Conservation (phyloP, 2,888 invertebrate genomes). For the Orthosia cruda region DNA sequence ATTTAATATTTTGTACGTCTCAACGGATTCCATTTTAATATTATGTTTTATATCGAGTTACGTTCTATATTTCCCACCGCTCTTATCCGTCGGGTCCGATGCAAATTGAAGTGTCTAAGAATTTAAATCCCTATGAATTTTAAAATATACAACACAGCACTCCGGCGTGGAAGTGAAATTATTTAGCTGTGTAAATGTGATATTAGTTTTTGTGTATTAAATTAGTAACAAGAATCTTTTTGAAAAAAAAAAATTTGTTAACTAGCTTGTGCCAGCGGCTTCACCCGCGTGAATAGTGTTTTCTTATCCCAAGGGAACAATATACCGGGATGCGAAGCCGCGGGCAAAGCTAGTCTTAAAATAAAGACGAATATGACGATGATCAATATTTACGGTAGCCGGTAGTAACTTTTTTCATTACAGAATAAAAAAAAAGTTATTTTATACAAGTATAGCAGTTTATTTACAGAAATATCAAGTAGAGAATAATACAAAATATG, state of each 20-base stretch:
- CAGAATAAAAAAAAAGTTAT: background rate
- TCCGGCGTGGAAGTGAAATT: constrained; percentile 60
- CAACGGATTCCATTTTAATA: constrained; percentile 48
- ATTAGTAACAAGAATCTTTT: background rate
- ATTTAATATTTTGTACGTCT: constrained; percentile 21
- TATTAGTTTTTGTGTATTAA: constrained; percentile 30
- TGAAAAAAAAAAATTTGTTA: too few species aligned
- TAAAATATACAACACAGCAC: constrained; percentile 64
- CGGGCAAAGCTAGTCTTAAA: too few species aligned
- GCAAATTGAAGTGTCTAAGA: constrained; percentile 73
- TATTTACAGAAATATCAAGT: constrained; percentile 58
- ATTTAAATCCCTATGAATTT: constrained; percentile 74
- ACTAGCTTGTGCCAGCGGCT: too few species aligned
- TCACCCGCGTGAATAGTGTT: too few species aligned
- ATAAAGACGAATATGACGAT: too few species aligned
- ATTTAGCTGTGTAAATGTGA: constrained; percentile 50
- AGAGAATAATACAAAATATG: constrained; percentile 15
- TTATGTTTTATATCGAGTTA: constrained; percentile 53
- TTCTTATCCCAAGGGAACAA: too few species aligned
- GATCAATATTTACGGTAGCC: too few species aligned
- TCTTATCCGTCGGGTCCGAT: constrained; percentile 65
- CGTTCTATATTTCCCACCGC: constrained; percentile 64
- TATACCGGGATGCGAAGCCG: too few species aligned
- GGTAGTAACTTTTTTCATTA: too few species aligned
- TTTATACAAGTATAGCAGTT: constrained; percentile 31